Base-by-base conservation (phyloP, 2,113 vertebrate species). In the Cercopithecus mona region DNA sequence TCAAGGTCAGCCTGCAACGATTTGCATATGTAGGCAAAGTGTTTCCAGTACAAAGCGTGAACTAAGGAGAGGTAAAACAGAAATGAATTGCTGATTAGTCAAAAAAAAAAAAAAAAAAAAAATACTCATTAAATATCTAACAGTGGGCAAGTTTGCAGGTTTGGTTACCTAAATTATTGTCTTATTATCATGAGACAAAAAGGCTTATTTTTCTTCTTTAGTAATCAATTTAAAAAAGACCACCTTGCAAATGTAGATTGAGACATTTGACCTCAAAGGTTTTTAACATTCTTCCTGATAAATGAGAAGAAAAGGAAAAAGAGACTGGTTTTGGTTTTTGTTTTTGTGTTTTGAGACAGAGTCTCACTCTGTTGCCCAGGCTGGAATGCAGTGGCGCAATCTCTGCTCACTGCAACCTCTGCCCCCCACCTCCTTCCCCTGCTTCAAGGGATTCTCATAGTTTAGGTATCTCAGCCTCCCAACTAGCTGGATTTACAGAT, bases 11-110 rank as follows among this genome's bases (percentile, higher is more conserved):
- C 23, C 95, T 96, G 84, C 91, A 96, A 94, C 17, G 45, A 97
- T 98, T 98, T 98, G 95, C 89, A 38, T 98, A 98, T 94, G 87
- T 97, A 95, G 92, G 90, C 68, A 93, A 96, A 96, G n/a, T 78
- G 52, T 97, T 98, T 75, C 32, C 80, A 97, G 94, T 81, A 52
- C 66, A 88, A n/a, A 73, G 50, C n/a, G 79, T 93, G 85, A 94
- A 38, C 43, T 70, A 38, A 96, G 86, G 79, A 90, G 92, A 98
- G 94, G 66, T 80, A 98, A 97, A 97, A 7, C 83, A 96, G 75
- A 98, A 97, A 83, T 17, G 22, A 97, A 55, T 25, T 90, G 55
- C 68, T 91, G 61, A 81, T 68, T 16, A 95, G 57, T 98, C 32
- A 75, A 90, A 85, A 70, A 59, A 38, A 48, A 22, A 52, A 48